Evolutionary conservation across 1,140 invertebrate genomes (phyloP).

Genomic region (Aethina tumida): DNA sequence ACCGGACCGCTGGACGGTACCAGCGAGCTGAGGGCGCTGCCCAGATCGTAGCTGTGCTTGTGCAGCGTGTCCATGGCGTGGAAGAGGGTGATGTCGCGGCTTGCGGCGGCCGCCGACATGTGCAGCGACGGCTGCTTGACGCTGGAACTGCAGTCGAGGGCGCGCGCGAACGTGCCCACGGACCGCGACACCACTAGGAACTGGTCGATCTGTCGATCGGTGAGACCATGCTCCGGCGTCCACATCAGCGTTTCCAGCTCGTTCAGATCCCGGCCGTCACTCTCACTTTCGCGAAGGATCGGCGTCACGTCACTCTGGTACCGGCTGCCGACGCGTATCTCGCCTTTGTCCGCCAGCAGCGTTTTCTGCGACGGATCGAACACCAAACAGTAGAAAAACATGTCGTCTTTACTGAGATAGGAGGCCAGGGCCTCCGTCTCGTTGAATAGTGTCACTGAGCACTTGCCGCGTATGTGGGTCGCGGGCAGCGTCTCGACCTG

Average conservation of each 20-base stretch:
- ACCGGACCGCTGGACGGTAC: slow-evolving; percentile 93
- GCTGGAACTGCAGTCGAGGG: slow-evolving; percentile 94
- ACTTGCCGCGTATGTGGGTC: slow-evolving; percentile 98
- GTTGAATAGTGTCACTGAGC: slow-evolving; percentile 94
- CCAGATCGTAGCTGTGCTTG: slow-evolving; percentile 79
- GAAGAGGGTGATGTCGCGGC: slow-evolving; percentile 96
- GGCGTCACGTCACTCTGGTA: slow-evolving; percentile 89
- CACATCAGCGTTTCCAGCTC: slow-evolving; percentile 89
- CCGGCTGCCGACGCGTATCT: slow-evolving; percentile 83
- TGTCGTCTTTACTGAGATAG: slow-evolving; percentile 97
- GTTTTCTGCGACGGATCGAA: slow-evolving; percentile 99
- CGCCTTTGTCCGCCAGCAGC: slow-evolving; percentile 95
- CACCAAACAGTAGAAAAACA: slow-evolving; percentile 98
- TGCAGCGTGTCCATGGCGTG: slow-evolving; percentile 98
- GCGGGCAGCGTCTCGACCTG: slow-evolving; percentile 97
- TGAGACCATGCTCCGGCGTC: slow-evolving; percentile 82
- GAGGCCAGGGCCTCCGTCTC: slow-evolving; percentile 93
- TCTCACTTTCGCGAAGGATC: slow-evolving; percentile 68
- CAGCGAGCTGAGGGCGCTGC: slow-evolving; percentile 82
- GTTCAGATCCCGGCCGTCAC: slow-evolving; percentile 63
- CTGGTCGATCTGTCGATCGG: slow-evolving; percentile 96
- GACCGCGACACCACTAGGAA: slow-evolving; percentile 96
- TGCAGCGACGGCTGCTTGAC: slow-evolving; percentile 97
- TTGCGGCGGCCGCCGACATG: slow-evolving; percentile 97
- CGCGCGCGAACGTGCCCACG: slow-evolving; percentile 96